phyloP scores from a whole-genome alignment of 1,140 invertebrate genomes.

The Brachionus sp. region DNA sequence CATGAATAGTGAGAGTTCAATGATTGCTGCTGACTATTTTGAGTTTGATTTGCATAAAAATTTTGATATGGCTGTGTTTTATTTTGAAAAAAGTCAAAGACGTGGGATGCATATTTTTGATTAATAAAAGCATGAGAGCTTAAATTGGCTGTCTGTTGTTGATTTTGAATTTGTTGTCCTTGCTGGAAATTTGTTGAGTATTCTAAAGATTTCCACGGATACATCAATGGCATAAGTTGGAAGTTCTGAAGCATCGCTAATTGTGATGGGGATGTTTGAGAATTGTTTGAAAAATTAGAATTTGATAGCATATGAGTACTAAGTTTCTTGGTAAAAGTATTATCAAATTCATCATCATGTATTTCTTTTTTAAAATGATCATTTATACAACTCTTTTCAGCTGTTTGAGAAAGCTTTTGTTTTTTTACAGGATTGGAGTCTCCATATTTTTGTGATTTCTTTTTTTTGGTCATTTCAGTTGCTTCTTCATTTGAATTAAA shows the following conservation, averaged over 20 bases:
- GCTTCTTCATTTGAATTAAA: background rate
- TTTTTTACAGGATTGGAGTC: background rate
- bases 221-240: conserved; percentile 20
- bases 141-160: background rate
- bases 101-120: conserved; percentile 29
- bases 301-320: background rate
- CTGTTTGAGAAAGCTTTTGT: background rate
- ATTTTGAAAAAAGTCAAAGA: background rate
- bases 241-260: conserved; percentile 9
- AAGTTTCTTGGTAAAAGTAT: background rate
- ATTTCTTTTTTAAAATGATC: background rate
- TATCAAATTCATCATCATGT: background rate
- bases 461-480: background rate
- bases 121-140: background rate
- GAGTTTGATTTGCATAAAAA: background rate
- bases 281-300: background rate
- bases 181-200: background rate
- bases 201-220: conserved; percentile 12
- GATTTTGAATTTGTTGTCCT: background rate
- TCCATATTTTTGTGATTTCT: background rate
- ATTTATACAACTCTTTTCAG: background rate
- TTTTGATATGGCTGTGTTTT: background rate
- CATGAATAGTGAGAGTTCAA: background rate
- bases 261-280: background rate
- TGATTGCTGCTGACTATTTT: conserved; percentile 2